Evolutionary conservation across 1,140 invertebrate genomes (phyloP).

Genomic region (Apis cerana): DNA sequence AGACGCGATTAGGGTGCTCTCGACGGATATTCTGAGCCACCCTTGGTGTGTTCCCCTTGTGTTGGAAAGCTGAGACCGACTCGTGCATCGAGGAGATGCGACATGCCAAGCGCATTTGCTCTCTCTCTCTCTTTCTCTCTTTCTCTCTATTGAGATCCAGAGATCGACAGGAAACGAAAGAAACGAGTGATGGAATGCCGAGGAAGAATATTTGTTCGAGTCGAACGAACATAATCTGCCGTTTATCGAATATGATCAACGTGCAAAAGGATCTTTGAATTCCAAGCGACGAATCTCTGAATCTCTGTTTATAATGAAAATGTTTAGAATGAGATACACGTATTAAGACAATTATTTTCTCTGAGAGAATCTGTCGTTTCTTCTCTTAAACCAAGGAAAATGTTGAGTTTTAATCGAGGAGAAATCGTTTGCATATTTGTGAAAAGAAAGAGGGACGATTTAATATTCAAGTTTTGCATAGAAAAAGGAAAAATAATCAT

Average conservation of each 20-base stretch:
- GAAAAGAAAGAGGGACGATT: too few species aligned
- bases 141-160: neutral
- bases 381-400: too few species aligned
- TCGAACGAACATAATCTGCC: neutral
- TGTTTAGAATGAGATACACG: neutral
- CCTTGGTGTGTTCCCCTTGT: slow-evolving; percentile 26
- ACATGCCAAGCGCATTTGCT: neutral
- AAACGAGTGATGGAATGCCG: neutral
- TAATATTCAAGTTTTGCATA: too few species aligned
- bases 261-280: neutral
- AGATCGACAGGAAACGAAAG: slow-evolving; percentile 13
- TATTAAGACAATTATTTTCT: too few species aligned
- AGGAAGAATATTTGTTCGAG: neutral
- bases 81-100: slow-evolving; percentile 2
- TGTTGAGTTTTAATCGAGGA: too few species aligned
- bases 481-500: too few species aligned
- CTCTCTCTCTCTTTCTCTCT: neutral
- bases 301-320: neutral
- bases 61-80: neutral
- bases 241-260: neutral
- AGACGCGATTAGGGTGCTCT: slow-evolving; percentile 72
- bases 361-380: too few species aligned
- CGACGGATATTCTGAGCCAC: slow-evolving; percentile 3
- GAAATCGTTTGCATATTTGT: too few species aligned
- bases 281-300: neutral